phyloP scores from a whole-genome alignment of 2,797 vertebrate species.

The Microhierax caerulescens region DNA sequence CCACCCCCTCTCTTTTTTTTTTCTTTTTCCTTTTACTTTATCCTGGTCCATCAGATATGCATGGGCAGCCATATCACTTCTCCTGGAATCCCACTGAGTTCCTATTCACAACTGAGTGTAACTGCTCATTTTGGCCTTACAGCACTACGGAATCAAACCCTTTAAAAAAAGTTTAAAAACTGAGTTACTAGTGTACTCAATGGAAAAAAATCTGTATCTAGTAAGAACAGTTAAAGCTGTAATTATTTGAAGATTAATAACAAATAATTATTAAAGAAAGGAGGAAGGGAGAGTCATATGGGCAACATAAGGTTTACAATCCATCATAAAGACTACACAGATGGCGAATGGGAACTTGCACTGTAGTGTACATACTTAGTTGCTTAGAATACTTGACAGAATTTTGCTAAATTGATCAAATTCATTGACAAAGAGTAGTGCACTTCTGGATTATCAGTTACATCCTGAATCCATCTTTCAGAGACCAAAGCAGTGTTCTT shows the following conservation, averaged over 20 bases:
- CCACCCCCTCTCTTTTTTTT: no score
- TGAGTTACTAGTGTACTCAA: neutral
- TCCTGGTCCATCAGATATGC: neutral
- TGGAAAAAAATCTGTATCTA: neutral
- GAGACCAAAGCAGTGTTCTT: neutral
- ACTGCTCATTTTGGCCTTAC: neutral
- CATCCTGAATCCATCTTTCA: neutral
- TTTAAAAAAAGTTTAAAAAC: neutral
- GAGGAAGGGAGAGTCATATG: accelerated
- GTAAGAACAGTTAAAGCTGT: neutral
- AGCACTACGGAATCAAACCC: neutral
- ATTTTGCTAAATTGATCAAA: neutral
- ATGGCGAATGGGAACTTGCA: neutral
- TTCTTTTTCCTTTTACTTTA: neutral
- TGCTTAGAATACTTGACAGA: neutral
- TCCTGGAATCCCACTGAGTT: neutral
- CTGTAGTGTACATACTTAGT: neutral
- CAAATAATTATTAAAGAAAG: neutral
- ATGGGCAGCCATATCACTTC: neutral
- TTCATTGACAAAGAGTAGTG: neutral
- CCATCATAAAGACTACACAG: neutral
- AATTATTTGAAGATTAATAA: neutral
- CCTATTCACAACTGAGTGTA: neutral
- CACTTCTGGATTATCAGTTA: neutral
- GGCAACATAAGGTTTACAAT: neutral